Evolutionary conservation across 1,140 invertebrate genomes (phyloP).

Genomic region (Trichonephila inaurata): DNA sequence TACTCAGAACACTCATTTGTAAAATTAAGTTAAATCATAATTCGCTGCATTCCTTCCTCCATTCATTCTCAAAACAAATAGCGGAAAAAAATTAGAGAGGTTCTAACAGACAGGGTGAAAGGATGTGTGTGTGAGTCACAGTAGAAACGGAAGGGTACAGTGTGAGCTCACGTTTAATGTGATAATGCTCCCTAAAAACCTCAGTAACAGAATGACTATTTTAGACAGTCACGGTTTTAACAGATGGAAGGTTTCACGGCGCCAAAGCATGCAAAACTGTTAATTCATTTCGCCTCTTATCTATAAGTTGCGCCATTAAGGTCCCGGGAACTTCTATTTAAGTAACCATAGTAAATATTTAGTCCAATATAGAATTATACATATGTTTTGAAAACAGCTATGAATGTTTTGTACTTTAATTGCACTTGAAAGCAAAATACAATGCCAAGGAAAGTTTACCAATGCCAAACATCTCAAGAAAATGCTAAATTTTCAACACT

Average conservation of each 20-base stretch:
- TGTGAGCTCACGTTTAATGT: constrained; percentile 1
- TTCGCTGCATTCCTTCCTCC: neutral
- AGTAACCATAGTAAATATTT: neutral
- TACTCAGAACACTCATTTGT: neutral
- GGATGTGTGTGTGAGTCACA: neutral
- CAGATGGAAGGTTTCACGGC: constrained; percentile 22
- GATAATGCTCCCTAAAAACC: constrained; percentile 4
- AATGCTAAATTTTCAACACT: too few species aligned
- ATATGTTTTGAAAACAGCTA: too few species aligned
- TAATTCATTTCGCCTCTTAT: neutral
- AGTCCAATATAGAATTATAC: neutral
- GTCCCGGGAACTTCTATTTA: neutral
- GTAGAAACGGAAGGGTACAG: constrained; percentile 17
- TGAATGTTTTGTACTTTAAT: too few species aligned
- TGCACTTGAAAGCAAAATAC: too few species aligned
- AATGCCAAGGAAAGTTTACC: too few species aligned
- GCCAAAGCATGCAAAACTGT: constrained; percentile 1
- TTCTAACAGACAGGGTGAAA: constrained; percentile 2
- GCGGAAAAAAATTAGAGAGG: neutral
- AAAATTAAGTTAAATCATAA: neutral
- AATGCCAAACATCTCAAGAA: too few species aligned
- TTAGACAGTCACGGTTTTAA: neutral
- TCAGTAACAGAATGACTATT: neutral
- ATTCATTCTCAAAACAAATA: neutral
- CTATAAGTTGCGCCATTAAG: neutral